Evolutionary conservation across 1,140 invertebrate species (phyloP).

Genomic region (Paralvinella palmiformis): DNA sequence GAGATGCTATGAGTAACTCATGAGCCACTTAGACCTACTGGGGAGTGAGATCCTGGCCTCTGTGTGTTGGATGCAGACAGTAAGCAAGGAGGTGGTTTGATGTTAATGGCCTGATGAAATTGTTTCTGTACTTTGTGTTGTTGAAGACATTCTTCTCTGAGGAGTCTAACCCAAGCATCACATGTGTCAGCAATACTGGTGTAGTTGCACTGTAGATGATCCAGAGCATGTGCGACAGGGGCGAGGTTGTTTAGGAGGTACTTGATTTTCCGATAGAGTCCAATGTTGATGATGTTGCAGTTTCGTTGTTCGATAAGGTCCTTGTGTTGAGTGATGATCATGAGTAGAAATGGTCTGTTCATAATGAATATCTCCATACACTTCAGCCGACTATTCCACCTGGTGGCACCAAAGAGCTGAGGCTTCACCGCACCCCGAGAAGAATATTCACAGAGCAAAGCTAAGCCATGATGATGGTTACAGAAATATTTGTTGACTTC

Average conservation of each 20-base stretch:
- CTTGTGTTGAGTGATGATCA: background rate
- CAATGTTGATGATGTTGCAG: background rate
- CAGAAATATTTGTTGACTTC: constrained; percentile 7
- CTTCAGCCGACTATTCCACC: background rate
- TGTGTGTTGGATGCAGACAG: background rate
- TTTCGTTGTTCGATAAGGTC: background rate
- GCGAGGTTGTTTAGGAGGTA: background rate
- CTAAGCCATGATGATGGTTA: background rate
- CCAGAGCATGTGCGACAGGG: background rate
- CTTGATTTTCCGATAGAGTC: background rate
- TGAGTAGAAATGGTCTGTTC: background rate
- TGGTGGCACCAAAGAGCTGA: background rate
- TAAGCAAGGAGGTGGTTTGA: background rate
- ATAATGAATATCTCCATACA: constrained; percentile 3
- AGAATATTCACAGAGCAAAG: background rate
- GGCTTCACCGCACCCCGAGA: background rate
- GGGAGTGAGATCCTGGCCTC: background rate
- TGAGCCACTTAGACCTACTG: too few relatives aligned
- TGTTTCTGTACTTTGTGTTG: constrained; percentile 2
- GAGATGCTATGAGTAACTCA: too few relatives aligned
- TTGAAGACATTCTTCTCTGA: background rate
- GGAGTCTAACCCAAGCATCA: constrained; percentile 4
- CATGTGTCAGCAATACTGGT: constrained; percentile 5
- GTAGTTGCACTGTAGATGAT: background rate
- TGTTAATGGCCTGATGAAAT: constrained; percentile 5